phyloP scores from a whole-genome alignment of 2,888 invertebrate species.

The Drosophila prostipennis region DNA sequence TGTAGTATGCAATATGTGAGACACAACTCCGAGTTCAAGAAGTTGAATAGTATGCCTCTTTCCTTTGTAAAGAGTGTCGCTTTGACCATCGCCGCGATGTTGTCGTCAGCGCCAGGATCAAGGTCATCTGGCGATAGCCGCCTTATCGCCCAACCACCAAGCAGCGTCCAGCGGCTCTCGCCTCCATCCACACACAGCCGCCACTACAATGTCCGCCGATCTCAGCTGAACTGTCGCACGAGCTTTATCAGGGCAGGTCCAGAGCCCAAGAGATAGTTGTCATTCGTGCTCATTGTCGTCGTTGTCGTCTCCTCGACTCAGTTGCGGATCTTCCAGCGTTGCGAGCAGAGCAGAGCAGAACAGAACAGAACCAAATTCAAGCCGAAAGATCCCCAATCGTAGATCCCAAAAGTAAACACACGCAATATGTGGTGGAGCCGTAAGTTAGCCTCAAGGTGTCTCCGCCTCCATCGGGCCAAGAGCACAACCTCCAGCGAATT shows the following conservation, averaged over 20 bases:
- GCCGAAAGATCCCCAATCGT: slow-evolving; percentile 9
- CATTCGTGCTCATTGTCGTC: slow-evolving; percentile 1
- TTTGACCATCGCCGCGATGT: slow-evolving; percentile 25
- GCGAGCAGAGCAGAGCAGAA: slow-evolving; percentile 6
- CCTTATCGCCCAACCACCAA: slow-evolving; percentile 22
- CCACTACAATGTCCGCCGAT: slow-evolving; percentile 15
- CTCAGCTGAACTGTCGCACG: slow-evolving; percentile 35
- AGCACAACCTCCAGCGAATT: slow-evolving; percentile 13
- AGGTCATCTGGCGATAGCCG: slow-evolving; percentile 58
- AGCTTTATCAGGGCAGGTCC: slow-evolving; percentile 31
- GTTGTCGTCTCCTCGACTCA: neutral
- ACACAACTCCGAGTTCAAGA: neutral
- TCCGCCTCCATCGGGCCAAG: slow-evolving; percentile 22
- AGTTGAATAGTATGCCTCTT: neutral
- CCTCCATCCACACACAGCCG: slow-evolving; percentile 9
- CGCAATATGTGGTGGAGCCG: slow-evolving; percentile 54
- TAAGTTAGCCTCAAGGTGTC: slow-evolving; percentile 39
- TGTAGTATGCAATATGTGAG: neutral
- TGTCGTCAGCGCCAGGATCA: slow-evolving; percentile 62
- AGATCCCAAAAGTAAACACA: neutral
- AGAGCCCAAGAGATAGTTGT: slow-evolving; percentile 37
- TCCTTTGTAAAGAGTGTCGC: slow-evolving; percentile 13
- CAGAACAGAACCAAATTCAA: neutral
- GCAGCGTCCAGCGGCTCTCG: slow-evolving; percentile 1
- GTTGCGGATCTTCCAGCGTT: slow-evolving; percentile 24